Base-by-base conservation (phyloP, 2,888 invertebrate species). In the Brenthis daphne region DNA sequence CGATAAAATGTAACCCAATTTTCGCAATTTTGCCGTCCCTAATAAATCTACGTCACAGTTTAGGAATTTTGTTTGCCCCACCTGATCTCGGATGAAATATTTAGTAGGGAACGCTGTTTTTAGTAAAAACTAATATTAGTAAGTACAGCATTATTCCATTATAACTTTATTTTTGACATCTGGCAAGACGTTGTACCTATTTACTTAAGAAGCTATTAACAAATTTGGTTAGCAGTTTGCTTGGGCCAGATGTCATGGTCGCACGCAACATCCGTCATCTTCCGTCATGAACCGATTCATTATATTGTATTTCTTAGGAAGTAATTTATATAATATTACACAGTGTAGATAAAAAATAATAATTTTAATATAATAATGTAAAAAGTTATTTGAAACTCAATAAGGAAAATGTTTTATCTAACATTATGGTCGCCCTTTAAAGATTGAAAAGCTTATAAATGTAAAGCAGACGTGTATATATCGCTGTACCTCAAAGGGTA, bases 1-100 rank as follows among this genome's bases (percentile, higher is more conserved):
- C 69, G 74, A 74, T 69, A 74, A 74, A 70, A 69, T 65, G 69
- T 71, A 72, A 72, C 70, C 74, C 72, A 72, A 74, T 74, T 74
- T 70, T 67, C 65, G 54, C 64, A 65, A 71, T 72, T 70, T 72
- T 58, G 57, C 68, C 69, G 55, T 70, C 69, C 73, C 69, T 67
- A 66, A 74, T 73, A 74, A 74, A 74, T 74, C 73, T 64, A 71
- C 69, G 73, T 69, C 69, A 70, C 71, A 70, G 64, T 69, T 71
- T 68, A 64, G 73, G 69, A 70, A 73, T 70, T 73, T 71, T 68
- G 73, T 73, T 72, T 70, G 64, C 73, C 57, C 60, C 69, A 67
- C 68, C 67, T 72, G 73, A 73, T 70, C 68, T 61, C 69, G 68
- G 66, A 68, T 72, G 67, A 71, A 71, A 71, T 71, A 69, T 72